phyloP scores from a whole-genome alignment of 2,797 vertebrate genomes.

The Vespertilio murinus region DNA sequence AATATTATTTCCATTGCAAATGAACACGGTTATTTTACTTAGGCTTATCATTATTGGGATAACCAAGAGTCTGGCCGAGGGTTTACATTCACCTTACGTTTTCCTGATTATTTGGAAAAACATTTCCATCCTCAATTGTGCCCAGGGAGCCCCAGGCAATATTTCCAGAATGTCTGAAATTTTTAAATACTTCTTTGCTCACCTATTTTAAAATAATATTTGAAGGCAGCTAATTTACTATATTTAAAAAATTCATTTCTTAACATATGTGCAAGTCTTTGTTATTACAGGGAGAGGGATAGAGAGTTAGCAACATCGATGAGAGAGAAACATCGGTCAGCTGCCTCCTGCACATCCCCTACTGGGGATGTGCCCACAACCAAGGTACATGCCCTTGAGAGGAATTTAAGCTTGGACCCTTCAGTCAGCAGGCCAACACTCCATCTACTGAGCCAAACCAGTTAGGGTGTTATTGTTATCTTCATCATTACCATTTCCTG shows the following conservation, averaged over 20 bases:
- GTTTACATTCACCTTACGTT: not conserved
- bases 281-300: too few relatives aligned
- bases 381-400: too few relatives aligned
- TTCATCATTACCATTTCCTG: not conserved
- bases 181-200: not conserved
- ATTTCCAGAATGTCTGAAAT: not conserved
- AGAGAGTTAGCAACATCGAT: too few relatives aligned
- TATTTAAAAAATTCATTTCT: not conserved
- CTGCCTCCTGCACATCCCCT: too few relatives aligned
- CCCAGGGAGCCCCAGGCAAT: not conserved
- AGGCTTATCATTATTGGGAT: not conserved
- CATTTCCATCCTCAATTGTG: not conserved
- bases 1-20: not conserved
- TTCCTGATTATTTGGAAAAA: not conserved
- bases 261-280: not conserved
- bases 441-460: too few relatives aligned
- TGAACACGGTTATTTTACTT: not conserved
- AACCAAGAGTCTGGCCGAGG: not conserved
- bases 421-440: too few relatives aligned
- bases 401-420: too few relatives aligned
- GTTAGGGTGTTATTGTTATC: not conserved
- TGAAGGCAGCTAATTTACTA: not conserved
- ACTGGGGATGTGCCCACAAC: too few relatives aligned
- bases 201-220: not conserved
- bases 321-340: too few relatives aligned